A percentile compares a stretch with the other conserved stretches of the same genome.
These are phyloP conservation scores for Crossoptilon crossoptilon DNA, from an alignment of 2,797 vertebrate genomes.

Conservation along the genomic window DNA sequence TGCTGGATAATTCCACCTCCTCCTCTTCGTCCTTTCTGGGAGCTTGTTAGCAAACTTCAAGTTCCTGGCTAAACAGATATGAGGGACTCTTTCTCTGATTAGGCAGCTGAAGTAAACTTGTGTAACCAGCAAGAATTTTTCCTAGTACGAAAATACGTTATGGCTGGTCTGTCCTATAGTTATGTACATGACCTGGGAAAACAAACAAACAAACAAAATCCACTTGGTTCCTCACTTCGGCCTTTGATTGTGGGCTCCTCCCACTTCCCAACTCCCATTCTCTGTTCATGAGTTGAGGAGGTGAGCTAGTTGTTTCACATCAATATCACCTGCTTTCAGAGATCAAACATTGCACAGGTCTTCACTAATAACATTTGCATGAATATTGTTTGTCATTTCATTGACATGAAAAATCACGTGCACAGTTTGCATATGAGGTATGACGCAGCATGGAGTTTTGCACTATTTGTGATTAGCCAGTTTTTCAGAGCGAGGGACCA, in stretches of 20 bases:
- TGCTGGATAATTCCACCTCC: neutral
- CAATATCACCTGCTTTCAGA: neutral
- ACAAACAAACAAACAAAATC: neutral
- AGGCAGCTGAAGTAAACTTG: neutral
- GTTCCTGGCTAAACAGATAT: neutral
- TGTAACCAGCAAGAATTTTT: conserved; percentile 3
- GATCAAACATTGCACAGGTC: neutral
- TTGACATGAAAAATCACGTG: neutral
- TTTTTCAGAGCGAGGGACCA: neutral
- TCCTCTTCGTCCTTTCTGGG: neutral
- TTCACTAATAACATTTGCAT: conserved; percentile 17
- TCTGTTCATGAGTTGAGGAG: neutral
- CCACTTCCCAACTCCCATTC: neutral
- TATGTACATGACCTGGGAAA: neutral
- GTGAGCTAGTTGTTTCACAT: neutral
- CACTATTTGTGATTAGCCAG: neutral
- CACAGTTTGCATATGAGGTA: neutral
- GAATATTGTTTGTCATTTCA: neutral
- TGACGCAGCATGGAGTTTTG: neutral
- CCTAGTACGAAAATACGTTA: neutral
- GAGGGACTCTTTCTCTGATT: neutral
- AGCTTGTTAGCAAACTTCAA: neutral
- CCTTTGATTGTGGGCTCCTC: neutral
- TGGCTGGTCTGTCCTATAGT: neutral
- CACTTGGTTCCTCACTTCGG: neutral